A percentile compares a stretch with the other conserved stretches of the same genome.
Evolutionary conservation across 2,797 vertebrate species (phyloP).

Genomic region (Linurgus olivaceus): DNA sequence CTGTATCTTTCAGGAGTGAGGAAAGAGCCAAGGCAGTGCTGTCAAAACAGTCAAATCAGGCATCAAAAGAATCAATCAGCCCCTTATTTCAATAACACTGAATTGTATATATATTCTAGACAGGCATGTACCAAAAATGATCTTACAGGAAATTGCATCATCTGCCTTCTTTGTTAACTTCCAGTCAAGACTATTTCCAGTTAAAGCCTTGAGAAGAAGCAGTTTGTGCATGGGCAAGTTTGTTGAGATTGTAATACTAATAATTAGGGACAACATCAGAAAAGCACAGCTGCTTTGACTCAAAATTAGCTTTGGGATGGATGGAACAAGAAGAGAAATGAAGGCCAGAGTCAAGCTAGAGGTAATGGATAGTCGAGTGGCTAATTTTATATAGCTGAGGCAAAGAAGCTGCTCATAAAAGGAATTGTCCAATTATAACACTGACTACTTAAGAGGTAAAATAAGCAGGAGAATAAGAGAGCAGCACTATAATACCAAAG

Average conservation of each 20-base stretch:
- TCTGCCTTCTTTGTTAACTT: not conserved
- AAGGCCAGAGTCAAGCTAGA: not conserved
- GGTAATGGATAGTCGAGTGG: not conserved
- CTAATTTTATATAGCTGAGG: not conserved
- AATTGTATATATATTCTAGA: not conserved
- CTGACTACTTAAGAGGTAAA: not conserved
- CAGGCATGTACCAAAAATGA: fast-evolving
- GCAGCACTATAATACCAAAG: not conserved
- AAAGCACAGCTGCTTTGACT: not conserved
- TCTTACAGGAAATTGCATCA: not conserved
- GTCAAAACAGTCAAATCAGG: not conserved
- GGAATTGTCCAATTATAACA: not conserved
- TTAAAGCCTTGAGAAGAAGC: not conserved
- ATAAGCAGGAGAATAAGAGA: not conserved
- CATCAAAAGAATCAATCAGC: not conserved
- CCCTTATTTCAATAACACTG: not conserved
- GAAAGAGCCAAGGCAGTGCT: not conserved
- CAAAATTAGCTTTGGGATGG: not conserved
- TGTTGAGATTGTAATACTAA: not conserved
- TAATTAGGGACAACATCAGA: not conserved
- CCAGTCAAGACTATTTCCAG: not conserved
- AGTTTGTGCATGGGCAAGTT: not conserved
- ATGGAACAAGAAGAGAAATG: not conserved
- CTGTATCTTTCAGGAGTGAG: not conserved
- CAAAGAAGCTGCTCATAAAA: not conserved